Conservation (phyloP, 2,113 vertebrate species). For the Nematolebias whitei region DNA sequence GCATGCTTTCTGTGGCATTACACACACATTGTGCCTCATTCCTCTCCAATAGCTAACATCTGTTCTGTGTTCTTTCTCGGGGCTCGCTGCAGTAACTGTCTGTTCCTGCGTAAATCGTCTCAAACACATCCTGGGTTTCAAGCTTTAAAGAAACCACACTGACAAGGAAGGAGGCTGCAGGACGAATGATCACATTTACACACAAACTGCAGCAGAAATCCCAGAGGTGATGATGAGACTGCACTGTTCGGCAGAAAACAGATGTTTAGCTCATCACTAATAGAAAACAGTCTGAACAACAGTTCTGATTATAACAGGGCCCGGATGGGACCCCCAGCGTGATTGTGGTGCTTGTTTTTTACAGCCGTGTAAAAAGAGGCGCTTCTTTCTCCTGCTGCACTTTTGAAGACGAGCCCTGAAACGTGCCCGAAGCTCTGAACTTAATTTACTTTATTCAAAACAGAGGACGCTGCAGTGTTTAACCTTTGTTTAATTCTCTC, state of each 20-base stretch:
- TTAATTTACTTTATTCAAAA: background rate
- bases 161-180: background rate
- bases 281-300: constrained; percentile 31
- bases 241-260: constrained; percentile 14
- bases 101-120: constrained; percentile 8
- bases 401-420: constrained; percentile 14
- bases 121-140: constrained; percentile 13
- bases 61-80: constrained; percentile 40
- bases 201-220: constrained; percentile 5
- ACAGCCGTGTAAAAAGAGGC: background rate
- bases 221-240: constrained; percentile 4
- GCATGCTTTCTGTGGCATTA: background rate
- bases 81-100: constrained; percentile 10
- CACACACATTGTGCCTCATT: constrained; percentile 40
- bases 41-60: constrained; percentile 58
- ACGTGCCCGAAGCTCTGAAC: background rate
- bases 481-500: constrained; percentile 12
- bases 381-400: constrained; percentile 13
- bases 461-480: background rate
- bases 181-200: constrained; percentile 1
- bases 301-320: background rate
- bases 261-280: constrained; percentile 28
- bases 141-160: constrained; percentile 1
- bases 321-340: constrained; percentile 6
- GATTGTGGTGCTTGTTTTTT: constrained; percentile 6